Evolutionary conservation across 2,113 vertebrate genomes (phyloP).

Genomic region (Brachirus orientalis): DNA sequence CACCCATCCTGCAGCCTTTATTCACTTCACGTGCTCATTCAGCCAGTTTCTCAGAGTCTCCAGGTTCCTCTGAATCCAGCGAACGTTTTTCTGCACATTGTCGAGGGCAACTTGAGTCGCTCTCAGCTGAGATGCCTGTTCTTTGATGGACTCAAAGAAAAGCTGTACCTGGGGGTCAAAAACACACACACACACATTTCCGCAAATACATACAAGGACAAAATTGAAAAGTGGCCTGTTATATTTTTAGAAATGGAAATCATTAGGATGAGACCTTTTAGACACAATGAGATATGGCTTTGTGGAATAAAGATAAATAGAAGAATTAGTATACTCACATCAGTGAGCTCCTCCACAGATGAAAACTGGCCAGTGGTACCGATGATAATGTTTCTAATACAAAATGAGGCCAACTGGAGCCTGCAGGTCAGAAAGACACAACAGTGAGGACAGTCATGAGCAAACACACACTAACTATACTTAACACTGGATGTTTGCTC

Average conservation of each 20-base stretch:
- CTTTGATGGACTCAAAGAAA: conserved; percentile 82
- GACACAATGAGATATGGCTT: too few relatives aligned
- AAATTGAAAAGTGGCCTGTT: not conserved
- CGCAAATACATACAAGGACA: not conserved
- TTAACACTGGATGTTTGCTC: too few relatives aligned
- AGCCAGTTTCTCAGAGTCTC: conserved; percentile 78
- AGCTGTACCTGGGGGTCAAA: conserved; percentile 75
- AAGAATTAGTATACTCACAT: conserved; percentile 59
- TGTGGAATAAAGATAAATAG: not conserved
- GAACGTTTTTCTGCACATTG: conserved; percentile 82
- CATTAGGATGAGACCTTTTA: too few relatives aligned
- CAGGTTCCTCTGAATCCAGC: conserved; percentile 81
- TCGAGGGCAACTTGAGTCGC: conserved; percentile 78
- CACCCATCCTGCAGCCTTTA: not conserved
- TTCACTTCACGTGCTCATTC: conserved; percentile 58
- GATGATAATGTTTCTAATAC: conserved; percentile 77
- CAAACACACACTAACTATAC: not conserved
- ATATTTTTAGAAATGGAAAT: too few relatives aligned
- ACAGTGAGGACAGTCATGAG: conserved; percentile 7
- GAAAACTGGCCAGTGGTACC: conserved; percentile 81
- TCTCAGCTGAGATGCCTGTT: conserved; percentile 80
- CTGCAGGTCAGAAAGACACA: conserved; percentile 61
- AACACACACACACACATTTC: conserved; percentile 2
- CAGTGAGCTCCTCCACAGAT: conserved; percentile 76
- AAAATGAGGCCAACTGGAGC: conserved; percentile 81